These are phyloP conservation scores for Poecile atricapillus DNA, from an alignment of 2,113 vertebrate genomes.

Conservation along the genomic window DNA sequence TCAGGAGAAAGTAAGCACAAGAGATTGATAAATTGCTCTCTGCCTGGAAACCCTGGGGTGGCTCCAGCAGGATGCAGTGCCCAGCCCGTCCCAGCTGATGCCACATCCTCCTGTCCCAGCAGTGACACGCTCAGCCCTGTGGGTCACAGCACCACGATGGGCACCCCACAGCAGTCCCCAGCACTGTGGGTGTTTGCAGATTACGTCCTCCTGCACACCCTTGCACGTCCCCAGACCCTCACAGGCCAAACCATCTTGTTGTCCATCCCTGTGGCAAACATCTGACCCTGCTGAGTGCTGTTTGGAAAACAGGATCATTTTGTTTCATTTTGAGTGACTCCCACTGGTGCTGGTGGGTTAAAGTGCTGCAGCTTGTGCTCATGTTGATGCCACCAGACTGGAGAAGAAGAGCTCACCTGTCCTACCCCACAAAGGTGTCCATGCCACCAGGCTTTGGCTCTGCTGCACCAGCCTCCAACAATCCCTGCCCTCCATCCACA, in stretches of 20 bases:
- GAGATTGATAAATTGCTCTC: not conserved
- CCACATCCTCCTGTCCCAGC: not conserved
- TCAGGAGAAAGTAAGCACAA: not conserved
- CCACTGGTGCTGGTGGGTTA: not conserved
- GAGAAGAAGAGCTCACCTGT: not conserved
- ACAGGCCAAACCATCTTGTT: not conserved
- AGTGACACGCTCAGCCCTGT: rapidly evolving
- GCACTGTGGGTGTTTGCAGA: not conserved
- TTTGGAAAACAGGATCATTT: not conserved
- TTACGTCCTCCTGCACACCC: rapidly evolving
- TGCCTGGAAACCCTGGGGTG: rapidly evolving
- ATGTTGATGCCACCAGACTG: not conserved
- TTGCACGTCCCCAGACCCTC: not conserved
- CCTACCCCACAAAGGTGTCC: rapidly evolving
- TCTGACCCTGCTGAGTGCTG: not conserved
- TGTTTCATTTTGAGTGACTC: not conserved
- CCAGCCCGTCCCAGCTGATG: not conserved
- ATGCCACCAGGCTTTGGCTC: not conserved
- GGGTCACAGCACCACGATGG: rapidly evolving
- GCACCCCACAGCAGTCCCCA: rapidly evolving
- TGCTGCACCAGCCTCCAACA: rapidly evolving
- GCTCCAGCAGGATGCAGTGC: rapidly evolving
- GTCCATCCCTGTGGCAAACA: not conserved
- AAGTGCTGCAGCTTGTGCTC: not conserved
- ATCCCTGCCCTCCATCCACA: not conserved